Conservation (phyloP, 2,888 invertebrate species). For the Lycophotia porphyrea region DNA sequence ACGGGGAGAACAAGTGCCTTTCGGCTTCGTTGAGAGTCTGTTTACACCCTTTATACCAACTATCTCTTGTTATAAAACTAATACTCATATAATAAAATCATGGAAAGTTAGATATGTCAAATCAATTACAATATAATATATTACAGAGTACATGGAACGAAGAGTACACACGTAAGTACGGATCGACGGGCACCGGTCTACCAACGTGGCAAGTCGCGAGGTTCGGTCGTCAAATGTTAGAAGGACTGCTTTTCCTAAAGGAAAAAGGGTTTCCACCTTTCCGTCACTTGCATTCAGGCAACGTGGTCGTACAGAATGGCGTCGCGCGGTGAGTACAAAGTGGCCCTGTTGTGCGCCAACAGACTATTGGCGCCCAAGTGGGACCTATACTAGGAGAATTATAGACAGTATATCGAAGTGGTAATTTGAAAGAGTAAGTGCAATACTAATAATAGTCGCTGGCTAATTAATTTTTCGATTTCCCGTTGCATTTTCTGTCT, state of each 20-base stretch:
- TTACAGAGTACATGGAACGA: constrained; percentile 94
- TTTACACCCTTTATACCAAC: too few relatives aligned
- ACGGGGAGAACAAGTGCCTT: too few relatives aligned
- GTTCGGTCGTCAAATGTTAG: constrained; percentile 96
- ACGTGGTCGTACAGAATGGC: constrained; percentile 97
- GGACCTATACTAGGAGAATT: background rate
- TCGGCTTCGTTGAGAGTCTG: too few relatives aligned
- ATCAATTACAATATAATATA: background rate
- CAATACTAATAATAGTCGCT: background rate
- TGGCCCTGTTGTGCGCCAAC: constrained; percentile 44
- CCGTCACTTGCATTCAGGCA: constrained; percentile 96
- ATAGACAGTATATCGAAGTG: background rate
- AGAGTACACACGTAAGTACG: constrained; percentile 94
- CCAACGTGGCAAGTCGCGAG: constrained; percentile 95
- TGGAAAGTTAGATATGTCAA: background rate
- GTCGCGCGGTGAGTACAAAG: constrained; percentile 93
- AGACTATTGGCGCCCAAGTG: constrained; percentile 36
- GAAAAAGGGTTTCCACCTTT: constrained; percentile 97
- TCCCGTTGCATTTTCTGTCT: background rate
- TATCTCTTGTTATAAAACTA: background rate
- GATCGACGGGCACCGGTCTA: constrained; percentile 92
- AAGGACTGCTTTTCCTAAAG: constrained; percentile 95
- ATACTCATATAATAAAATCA: background rate
- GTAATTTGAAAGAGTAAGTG: background rate
- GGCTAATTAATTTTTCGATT: background rate